Conservation (phyloP, 2,888 invertebrate species). For the Poecilus cupreus region DNA sequence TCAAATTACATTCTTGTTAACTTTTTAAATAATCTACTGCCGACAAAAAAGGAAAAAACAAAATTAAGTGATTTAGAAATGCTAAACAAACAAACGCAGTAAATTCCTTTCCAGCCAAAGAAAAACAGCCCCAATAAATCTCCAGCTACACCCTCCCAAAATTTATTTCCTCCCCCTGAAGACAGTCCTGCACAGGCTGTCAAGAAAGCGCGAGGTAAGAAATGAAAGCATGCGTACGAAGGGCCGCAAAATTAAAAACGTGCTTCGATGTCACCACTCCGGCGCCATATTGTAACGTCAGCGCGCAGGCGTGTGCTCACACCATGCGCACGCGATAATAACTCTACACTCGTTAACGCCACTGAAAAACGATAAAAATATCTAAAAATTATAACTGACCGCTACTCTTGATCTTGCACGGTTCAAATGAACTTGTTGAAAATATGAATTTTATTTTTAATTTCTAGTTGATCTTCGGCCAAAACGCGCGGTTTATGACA, state of each 20-base stretch:
- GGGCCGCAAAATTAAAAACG: constrained; percentile 56
- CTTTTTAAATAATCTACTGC: background rate
- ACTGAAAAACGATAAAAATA: constrained; percentile 19
- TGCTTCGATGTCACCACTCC: constrained; percentile 45
- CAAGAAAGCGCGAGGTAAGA: constrained; percentile 51
- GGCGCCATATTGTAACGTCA: constrained; percentile 34
- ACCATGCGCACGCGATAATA: background rate
- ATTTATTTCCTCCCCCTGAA: background rate
- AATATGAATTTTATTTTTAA: constrained; percentile 42
- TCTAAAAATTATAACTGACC: constrained; percentile 1
- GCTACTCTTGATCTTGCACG: constrained; percentile 31
- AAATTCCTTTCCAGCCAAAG: background rate
- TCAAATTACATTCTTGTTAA: background rate
- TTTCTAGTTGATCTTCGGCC: background rate
- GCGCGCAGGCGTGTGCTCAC: background rate
- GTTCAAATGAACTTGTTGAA: constrained; percentile 17
- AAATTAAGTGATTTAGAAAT: no score
- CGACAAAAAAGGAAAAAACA: no score
- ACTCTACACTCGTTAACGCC: background rate
- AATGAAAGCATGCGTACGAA: constrained; percentile 54
- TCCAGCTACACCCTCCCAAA: background rate
- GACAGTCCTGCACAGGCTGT: constrained; percentile 2
- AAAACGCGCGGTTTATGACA: background rate
- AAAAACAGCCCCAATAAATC: background rate
- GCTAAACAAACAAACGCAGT: background rate